Base-by-base conservation (phyloP, 1,140 invertebrate species). In the Nylanderia fulva region DNA sequence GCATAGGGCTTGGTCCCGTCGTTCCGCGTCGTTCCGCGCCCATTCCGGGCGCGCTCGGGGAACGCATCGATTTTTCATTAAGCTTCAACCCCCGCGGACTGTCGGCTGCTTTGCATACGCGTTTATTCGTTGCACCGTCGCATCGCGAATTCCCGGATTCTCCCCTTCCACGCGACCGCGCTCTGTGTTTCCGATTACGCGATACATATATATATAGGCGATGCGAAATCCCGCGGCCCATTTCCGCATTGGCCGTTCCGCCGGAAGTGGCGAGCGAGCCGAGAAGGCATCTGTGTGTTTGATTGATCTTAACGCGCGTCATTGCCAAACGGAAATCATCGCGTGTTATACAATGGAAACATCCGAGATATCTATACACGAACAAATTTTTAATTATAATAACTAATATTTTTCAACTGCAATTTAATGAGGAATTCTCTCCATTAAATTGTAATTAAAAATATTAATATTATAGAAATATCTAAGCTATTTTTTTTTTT, bases 41-140 rank as follows among this genome's bases (percentile, higher is more conserved):
- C 33, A 15, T 21, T 3, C 63, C 52, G 77, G 42, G 42, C 18
- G 42, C 18, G 64, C 64, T 58, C 77, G 48, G 77, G 64, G 33
- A 80, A 82, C 45, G 74, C 85, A 89, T 89, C 87, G 88, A 89
- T 89, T 89, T 89, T 89, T 89, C 88, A 89, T 89, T 89, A 89
- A 89, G 79, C 87, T 69, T 79, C 60, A 68, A 33, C 54, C 69
- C 45, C 60, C 80, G 60, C 39, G 60, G 54, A 82, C 63, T 54
- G 77, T 63, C 79, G 64, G 52, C 89, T 86, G 82, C 83, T 90
- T 90, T 90, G 88, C 88, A 90, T 90, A 84, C 82, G 64, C 54
- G 88, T 80, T 89, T 82, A 88, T 75, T 84, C 87, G 77, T 68
- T 58, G 72, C 80, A 48, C 18, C 33, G 68, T 48, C 45, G 80